Evolutionary conservation across 2,113 vertebrate genomes (phyloP).

Genomic region (Nettapus auritus): DNA sequence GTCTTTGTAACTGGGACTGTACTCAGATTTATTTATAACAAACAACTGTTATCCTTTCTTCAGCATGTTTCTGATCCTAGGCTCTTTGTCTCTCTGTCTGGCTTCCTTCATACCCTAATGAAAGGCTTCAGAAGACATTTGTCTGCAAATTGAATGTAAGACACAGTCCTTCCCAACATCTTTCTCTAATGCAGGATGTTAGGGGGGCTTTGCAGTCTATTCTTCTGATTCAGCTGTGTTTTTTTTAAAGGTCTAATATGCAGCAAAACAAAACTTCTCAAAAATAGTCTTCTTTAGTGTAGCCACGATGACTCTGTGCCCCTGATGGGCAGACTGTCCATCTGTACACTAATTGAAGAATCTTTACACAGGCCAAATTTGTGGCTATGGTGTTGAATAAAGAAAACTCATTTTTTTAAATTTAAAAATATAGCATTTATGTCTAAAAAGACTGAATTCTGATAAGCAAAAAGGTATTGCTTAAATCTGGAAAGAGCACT

Average conservation of each 20-base stretch:
- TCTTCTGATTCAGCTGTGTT: not conserved
- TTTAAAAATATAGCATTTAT: not conserved
- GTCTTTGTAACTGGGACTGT: not conserved
- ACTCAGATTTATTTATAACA: not conserved
- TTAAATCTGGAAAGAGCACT: not conserved
- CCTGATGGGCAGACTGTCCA: not conserved
- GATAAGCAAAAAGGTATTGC: not conserved
- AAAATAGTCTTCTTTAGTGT: not conserved
- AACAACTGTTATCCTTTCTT: not conserved
- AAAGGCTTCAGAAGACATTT: not conserved
- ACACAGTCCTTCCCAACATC: not conserved
- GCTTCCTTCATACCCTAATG: not conserved
- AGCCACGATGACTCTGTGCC: not conserved
- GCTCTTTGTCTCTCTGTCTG: not conserved
- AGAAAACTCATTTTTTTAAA: not conserved
- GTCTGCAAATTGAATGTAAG: not conserved
- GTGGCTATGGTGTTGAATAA: not conserved
- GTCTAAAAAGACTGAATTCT: not conserved
- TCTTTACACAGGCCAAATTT: not conserved
- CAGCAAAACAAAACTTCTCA: not conserved
- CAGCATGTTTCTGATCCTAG: not conserved
- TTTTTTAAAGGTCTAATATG: not conserved
- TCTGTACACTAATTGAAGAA: not conserved
- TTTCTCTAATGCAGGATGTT: not conserved
- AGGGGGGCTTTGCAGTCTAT: not conserved